Conservation (phyloP, 2,113 vertebrate species). For the Machaerirhynchus nigripectus region DNA sequence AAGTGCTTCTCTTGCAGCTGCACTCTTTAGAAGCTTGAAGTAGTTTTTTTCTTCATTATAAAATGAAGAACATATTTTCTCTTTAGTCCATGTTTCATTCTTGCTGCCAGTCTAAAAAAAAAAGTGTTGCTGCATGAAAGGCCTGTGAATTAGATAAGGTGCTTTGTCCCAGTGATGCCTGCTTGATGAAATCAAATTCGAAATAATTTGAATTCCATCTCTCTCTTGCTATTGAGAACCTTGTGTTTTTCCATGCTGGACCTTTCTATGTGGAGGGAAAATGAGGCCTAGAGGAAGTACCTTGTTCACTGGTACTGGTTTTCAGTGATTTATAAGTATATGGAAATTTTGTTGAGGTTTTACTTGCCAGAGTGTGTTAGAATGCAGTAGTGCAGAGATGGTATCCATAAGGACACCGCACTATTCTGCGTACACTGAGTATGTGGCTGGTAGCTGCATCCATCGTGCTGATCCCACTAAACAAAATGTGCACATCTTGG, state of each 20-base stretch:
- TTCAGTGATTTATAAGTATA: background rate
- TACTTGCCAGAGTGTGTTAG: background rate
- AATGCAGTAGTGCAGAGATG: background rate
- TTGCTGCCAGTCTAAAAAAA: background rate
- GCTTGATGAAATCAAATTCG: background rate
- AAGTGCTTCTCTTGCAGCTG: background rate
- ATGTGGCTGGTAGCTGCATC: background rate
- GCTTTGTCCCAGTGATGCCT: background rate
- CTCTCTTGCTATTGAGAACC: background rate
- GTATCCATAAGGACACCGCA: background rate
- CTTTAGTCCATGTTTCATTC: background rate
- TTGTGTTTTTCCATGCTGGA: background rate
- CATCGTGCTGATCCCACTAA: background rate
- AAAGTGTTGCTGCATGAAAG: background rate
- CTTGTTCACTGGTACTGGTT: background rate
- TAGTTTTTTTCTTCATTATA: background rate
- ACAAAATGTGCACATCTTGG: background rate
- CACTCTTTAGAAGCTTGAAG: background rate
- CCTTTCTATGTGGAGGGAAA: background rate
- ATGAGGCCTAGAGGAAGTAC: background rate
- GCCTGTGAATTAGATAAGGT: background rate
- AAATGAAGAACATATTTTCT: background rate
- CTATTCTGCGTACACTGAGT: background rate
- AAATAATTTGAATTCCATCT: background rate
- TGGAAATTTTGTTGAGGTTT: background rate